Base-by-base conservation (phyloP, 2,888 invertebrate species). In the Andrena praecox region DNA sequence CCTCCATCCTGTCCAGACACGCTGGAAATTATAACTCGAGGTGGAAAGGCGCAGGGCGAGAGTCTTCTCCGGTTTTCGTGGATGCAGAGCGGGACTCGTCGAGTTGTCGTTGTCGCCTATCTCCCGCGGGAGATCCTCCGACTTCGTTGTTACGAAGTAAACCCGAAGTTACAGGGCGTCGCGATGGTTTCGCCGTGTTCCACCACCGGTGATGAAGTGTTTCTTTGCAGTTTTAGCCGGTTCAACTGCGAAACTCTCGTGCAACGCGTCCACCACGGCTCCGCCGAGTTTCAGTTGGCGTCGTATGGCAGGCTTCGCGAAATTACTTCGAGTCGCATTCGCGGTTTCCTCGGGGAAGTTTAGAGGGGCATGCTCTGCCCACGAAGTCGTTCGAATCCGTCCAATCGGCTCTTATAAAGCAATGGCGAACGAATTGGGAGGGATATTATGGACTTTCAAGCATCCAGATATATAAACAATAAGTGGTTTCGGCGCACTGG, bases 211-310 rank as follows among this genome's bases (percentile, higher is more conserved):
- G 77, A 77, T 70, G 77, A 77, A 79, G 69, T 70, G 77, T 79
- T 79, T 79, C 79, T 79, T 79, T 70, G n/a, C 63, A 66, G 77
- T 79, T 79, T 70, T 77, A 77, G 77, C 50, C 62, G 54, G 77
- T 35, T 69, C 42, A 77, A 79, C 69, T 69, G 50, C 35, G 69
- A 77, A 79, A 70, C 79, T 79, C 77, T 50, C 20, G 42, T 42
- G 59, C 56, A 31, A 10, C 50, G 56, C 8, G 56, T 54, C 42
- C 71, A 31, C 48, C 33, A 50, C 50, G 70, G 75, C 62, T 64
- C 71, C 64, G 33, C 20, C 6, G 48, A 78, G 68, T 76, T 78
- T 54, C 31, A 42, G 2, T 42, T 16, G 27, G 12, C 35, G 5
- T 50, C 3, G 24, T 4, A 42, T 2, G 8, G 33, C 56, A 24